Conservation (phyloP, 2,113 vertebrate genomes). For the Coreoperca whiteheadi region DNA sequence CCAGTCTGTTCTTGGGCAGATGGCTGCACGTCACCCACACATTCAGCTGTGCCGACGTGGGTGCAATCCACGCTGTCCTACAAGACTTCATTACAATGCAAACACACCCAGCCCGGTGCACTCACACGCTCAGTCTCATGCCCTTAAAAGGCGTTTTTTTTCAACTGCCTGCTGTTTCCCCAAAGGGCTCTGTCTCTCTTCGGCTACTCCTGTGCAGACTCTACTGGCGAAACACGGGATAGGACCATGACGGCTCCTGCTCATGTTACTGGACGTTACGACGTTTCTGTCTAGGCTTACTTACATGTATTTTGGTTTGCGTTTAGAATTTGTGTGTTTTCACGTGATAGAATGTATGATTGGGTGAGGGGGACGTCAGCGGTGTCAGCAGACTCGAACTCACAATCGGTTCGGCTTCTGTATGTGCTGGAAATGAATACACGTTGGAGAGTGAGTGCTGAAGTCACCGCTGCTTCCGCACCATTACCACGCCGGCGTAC, state of each 20-base stretch:
- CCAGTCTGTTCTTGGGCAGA: slow-evolving; percentile 33
- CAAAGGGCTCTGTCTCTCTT: neutral
- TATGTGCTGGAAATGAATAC: neutral
- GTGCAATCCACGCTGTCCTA: slow-evolving; percentile 31
- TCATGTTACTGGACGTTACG: neutral
- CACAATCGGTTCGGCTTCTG: neutral
- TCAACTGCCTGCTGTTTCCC: slow-evolving; percentile 62
- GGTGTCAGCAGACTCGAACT: neutral
- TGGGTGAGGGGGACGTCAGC: neutral
- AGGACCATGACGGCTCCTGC: neutral
- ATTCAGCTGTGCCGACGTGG: slow-evolving; percentile 20
- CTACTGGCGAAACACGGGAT: slow-evolving; percentile 56
- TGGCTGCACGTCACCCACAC: slow-evolving; percentile 46
- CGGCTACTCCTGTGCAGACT: slow-evolving; percentile 48
- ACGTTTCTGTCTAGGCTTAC: neutral
- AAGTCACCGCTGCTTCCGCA: too few relatives aligned
- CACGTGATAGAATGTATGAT: neutral
- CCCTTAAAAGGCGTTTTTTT: slow-evolving; percentile 86
- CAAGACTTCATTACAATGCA: slow-evolving; percentile 62
- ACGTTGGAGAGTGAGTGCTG: neutral
- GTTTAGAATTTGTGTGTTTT: neutral
- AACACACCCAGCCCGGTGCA: slow-evolving; percentile 76
- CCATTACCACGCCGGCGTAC: too few relatives aligned
- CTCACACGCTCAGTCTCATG: slow-evolving; percentile 74
- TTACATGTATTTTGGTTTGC: neutral